These are phyloP conservation scores for Cryptoblepharus egeriae DNA, from an alignment of 2,797 vertebrate species.

Conservation along the genomic window DNA sequence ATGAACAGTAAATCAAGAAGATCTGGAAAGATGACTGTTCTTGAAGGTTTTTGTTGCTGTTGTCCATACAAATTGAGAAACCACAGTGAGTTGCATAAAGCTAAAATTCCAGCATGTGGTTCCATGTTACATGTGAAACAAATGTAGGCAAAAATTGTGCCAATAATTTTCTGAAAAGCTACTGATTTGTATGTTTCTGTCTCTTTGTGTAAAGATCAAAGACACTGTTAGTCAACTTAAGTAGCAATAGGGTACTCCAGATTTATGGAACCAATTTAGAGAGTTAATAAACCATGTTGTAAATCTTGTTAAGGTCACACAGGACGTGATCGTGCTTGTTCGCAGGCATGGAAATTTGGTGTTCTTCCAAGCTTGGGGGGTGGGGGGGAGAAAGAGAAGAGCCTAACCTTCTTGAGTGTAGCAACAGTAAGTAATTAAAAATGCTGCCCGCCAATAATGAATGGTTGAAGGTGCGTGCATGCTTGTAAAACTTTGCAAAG, in stretches of 20 bases:
- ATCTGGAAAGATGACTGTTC: neutral
- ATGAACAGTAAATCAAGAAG: neutral
- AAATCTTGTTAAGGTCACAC: slow-evolving; percentile 74
- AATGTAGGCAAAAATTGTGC: slow-evolving; percentile 32
- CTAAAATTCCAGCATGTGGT: neutral
- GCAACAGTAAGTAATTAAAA: slow-evolving; percentile 71
- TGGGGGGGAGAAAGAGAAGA: neutral
- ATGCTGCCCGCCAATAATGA: slow-evolving; percentile 65
- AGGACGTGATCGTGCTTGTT: slow-evolving; percentile 67
- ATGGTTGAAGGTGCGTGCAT: slow-evolving; percentile 50
- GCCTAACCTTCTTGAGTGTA: slow-evolving; percentile 65
- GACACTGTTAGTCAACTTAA: slow-evolving; percentile 58
- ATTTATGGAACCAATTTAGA: slow-evolving; percentile 76
- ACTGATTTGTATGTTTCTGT: slow-evolving; percentile 68
- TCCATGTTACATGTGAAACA: neutral
- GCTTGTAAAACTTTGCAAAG: slow-evolving; percentile 32
- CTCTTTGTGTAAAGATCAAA: slow-evolving; percentile 69
- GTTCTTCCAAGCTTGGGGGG: slow-evolving; percentile 63
- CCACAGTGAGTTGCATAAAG: neutral
- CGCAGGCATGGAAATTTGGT: slow-evolving; percentile 72
- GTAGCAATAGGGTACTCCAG: slow-evolving; percentile 56
- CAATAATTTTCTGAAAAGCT: slow-evolving; percentile 63
- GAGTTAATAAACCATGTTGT: slow-evolving; percentile 74
- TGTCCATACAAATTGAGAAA: neutral
- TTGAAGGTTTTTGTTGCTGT: neutral